phyloP scores from a whole-genome alignment of 2,113 vertebrate genomes.

The Callionymus lyra region DNA sequence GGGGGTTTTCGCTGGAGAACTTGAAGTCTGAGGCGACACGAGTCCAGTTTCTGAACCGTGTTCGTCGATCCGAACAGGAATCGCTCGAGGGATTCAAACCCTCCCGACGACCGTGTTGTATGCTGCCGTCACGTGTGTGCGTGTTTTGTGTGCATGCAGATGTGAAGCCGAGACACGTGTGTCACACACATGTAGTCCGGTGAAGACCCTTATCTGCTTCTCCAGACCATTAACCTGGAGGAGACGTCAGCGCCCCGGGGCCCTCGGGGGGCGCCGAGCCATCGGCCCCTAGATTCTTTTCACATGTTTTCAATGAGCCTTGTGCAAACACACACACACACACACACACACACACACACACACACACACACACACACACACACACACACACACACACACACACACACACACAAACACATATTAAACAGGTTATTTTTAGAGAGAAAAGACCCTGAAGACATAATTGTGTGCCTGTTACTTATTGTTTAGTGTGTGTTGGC shows the following conservation, averaged over 20 bases:
- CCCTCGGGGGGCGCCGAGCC: constrained; percentile 11
- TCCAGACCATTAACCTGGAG: constrained; percentile 8
- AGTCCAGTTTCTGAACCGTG: too few species aligned
- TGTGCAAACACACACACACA: constrained; percentile 8
- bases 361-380: constrained; percentile 8
- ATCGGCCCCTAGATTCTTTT: constrained; percentile 30
- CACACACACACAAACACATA: constrained; percentile 1
- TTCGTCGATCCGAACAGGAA: too few species aligned
- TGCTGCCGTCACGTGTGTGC: constrained; percentile 26
- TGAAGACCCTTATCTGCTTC: constrained; percentile 15
- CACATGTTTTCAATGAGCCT: constrained; percentile 28
- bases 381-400: constrained; percentile 10
- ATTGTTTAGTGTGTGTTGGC: too few species aligned
- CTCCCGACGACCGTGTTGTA: too few species aligned
- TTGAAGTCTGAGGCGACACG: too few species aligned
- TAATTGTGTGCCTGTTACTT: too few species aligned
- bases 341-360: constrained; percentile 6
- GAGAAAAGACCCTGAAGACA: too few species aligned
- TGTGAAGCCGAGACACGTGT: constrained; percentile 3
- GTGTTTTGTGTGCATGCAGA: neutral
- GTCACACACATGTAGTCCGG: neutral
- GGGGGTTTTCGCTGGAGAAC: constrained; percentile 5
- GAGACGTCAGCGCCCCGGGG: constrained; percentile 28
- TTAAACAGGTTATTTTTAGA: constrained; percentile 40
- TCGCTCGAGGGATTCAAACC: too few species aligned